A percentile compares a stretch with the other conserved stretches of the same genome.
phyloP scores from a whole-genome alignment of 2,888 invertebrate species.

The Coenonympha glycerion region DNA sequence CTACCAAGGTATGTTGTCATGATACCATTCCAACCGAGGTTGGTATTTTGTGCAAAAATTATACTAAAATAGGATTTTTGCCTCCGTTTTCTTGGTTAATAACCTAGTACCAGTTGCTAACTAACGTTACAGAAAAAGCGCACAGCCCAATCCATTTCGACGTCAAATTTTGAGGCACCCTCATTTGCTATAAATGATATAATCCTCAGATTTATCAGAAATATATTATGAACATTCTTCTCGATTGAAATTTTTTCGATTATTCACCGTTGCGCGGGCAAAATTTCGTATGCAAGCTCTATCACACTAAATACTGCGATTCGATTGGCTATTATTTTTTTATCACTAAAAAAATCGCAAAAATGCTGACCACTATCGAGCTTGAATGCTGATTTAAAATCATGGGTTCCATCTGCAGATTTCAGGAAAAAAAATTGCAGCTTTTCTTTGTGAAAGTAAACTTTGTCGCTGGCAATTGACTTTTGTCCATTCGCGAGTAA shows the following conservation, averaged over 20 bases:
- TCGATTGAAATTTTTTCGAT: not conserved
- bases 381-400: slow-evolving; percentile 25
- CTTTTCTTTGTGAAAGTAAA: not conserved
- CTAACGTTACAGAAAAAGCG: too few species aligned
- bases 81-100: too few species aligned
- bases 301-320: not conserved
- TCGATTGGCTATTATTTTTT: slow-evolving; percentile 2
- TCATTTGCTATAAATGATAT: too few species aligned
- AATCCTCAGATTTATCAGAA: too few species aligned
- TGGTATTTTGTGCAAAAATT: too few species aligned
- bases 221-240: slow-evolving; percentile 8
- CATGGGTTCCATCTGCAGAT: slow-evolving; percentile 25
- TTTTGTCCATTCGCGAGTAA: too few species aligned
- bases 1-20: too few species aligned
- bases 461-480: not conserved
- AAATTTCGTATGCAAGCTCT: slow-evolving; percentile 22
- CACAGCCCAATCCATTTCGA: too few species aligned
- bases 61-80: too few species aligned
- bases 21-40: too few species aligned
- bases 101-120: too few species aligned
- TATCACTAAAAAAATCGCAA: not conserved
- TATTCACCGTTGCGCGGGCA: slow-evolving; percentile 22
- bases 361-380: slow-evolving; percentile 12
- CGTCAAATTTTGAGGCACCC: too few species aligned
- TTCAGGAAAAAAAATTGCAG: not conserved